These are phyloP conservation scores for Drosophila mimetica DNA, from an alignment of 2,888 invertebrate genomes.

Conservation along the genomic window DNA sequence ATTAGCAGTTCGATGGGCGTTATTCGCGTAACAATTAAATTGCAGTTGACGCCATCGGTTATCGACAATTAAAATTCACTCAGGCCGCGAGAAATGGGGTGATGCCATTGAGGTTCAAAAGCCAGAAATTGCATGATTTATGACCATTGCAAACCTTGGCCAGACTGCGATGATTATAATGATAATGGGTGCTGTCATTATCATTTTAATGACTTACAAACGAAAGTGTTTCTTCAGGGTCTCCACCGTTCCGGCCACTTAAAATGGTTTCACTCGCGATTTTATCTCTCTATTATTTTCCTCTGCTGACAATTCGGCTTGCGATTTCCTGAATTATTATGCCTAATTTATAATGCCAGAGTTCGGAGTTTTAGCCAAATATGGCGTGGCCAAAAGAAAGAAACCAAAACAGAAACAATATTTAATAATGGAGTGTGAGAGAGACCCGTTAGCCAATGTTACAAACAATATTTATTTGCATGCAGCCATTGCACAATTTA, in stretches of 20 bases:
- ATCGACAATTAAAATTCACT: conserved; percentile 65
- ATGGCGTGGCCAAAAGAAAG: conserved; percentile 12
- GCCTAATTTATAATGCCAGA: conserved; percentile 37
- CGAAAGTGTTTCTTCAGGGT: conserved; percentile 59
- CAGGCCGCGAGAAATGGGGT: conserved; percentile 29
- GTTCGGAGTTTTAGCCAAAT: conserved; percentile 26
- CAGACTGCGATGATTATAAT: conserved; percentile 21
- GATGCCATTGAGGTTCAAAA: conserved; percentile 30
- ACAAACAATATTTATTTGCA: conserved; percentile 36
- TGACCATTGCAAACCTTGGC: conserved; percentile 47
- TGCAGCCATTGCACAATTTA: conserved; percentile 37
- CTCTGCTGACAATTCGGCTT: conserved; percentile 32
- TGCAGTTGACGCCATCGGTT: conserved; percentile 63
- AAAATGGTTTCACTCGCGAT: conserved; percentile 29
- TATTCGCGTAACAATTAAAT: conserved; percentile 59
- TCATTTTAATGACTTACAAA: conserved; percentile 73
- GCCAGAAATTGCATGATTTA: conserved; percentile 62
- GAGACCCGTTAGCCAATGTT: conserved; percentile 20
- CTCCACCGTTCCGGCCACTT: conserved; percentile 4
- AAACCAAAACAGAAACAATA: conserved; percentile 12
- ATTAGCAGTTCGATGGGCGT: conserved; percentile 11
- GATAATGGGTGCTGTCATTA: conserved; percentile 57
- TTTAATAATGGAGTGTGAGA: conserved; percentile 37
- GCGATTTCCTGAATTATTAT: conserved; percentile 38
- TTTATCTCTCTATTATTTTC: conserved; percentile 13